phyloP scores from a whole-genome alignment of 2,888 invertebrate genomes.

The Lutraria lutraria region DNA sequence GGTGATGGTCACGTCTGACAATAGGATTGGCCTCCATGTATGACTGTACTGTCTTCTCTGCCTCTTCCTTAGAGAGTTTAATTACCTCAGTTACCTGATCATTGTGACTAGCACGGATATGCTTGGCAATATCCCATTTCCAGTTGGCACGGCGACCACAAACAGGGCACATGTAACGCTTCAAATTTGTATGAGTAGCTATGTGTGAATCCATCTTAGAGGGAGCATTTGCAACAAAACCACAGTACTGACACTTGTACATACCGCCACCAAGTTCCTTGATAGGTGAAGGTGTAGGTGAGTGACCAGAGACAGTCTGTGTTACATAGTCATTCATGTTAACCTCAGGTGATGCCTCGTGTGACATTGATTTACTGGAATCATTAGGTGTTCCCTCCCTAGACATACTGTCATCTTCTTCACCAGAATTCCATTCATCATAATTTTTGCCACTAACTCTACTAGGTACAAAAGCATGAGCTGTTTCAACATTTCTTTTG shows the following conservation, averaged over 20 bases:
- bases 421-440: background rate
- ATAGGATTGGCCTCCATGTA: slow-evolving; percentile 80
- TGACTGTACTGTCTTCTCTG: slow-evolving; percentile 81
- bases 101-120: slow-evolving; percentile 82
- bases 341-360: slow-evolving; percentile 47
- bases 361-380: background rate
- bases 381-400: slow-evolving; percentile 41
- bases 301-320: slow-evolving; percentile 45
- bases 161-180: slow-evolving; percentile 84
- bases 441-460: background rate
- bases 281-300: slow-evolving; percentile 68
- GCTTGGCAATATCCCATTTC: slow-evolving; percentile 86
- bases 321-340: slow-evolving; percentile 50
- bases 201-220: slow-evolving; percentile 84
- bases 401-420: slow-evolving; percentile 23
- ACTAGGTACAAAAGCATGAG: slow-evolving; percentile 36
- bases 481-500: slow-evolving; percentile 31
- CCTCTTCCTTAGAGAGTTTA: slow-evolving; percentile 81
- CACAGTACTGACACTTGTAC: slow-evolving; percentile 77
- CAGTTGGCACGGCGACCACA: slow-evolving; percentile 86
- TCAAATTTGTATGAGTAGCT: slow-evolving; percentile 84
- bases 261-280: slow-evolving; percentile 68
- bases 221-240: slow-evolving; percentile 79
- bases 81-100: slow-evolving; percentile 77
- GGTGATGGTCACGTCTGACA: slow-evolving; percentile 78